Base-by-base conservation (phyloP, 2,113 vertebrate species). In the Upupa epops region DNA sequence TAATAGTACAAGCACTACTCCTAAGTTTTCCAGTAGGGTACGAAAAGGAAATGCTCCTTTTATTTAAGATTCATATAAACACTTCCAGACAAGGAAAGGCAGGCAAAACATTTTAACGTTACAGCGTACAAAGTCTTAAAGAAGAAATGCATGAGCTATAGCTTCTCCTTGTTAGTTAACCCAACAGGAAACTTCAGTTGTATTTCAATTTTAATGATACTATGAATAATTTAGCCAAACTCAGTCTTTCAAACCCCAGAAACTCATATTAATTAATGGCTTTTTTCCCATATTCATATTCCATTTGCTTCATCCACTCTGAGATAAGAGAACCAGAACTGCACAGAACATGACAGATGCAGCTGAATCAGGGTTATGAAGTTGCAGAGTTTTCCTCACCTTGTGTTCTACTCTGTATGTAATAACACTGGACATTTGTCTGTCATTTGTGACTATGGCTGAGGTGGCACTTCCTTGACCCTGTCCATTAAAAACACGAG, bases 211-310 rank as follows among this genome's bases (percentile, higher is more conserved):
- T 81, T 94, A 95, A 94, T 71, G 66, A 83, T 34, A 26, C 48
- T 73, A 63, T 81, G 15, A 92, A 96, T 88, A 92, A 93, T 90
- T 86, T 64, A 91, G n/a, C 40, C n/a, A 96, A 68, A 73, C 68
- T 93, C 49, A 65, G 46, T 58, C 82, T 81, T 86, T 17, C 76
- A 73, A 96, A 22, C 26, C 34, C n/a, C 45, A 29, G 65, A 68
- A 75, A 70, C 81, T 37, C 2, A 0, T 40, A 56, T 42, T 80
- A 73, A 90, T 88, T 68, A 89, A 68, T 31, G 14, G 6, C 17
- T 51, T 89, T 82, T 75, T 73, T 73, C 40, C 40, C 40, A 46
- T 54, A 49, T 11, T 88, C 13, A 85, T 28, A 54, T 89, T 84
- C 58, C 79, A 49, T 72, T 91, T 84, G 31, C 37, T 75, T 75